phyloP scores from a whole-genome alignment of 2,113 vertebrate species.

The Epinephelus fuscoguttatus region DNA sequence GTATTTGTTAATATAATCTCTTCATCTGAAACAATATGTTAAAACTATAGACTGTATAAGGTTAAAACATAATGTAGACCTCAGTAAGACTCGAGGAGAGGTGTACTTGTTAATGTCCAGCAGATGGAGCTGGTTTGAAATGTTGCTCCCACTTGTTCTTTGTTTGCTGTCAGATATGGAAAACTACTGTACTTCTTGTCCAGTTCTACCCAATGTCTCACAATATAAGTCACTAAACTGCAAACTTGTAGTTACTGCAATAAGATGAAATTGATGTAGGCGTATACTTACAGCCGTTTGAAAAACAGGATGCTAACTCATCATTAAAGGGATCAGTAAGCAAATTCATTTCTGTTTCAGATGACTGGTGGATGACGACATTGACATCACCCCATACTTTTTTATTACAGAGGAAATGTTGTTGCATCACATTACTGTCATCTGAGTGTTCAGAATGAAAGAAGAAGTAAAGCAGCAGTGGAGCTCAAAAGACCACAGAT shows the following conservation, averaged over 20 bases:
- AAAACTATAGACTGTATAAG: no score
- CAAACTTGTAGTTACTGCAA: background rate
- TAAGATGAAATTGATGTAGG: background rate
- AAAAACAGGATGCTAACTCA: background rate
- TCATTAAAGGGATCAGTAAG: background rate
- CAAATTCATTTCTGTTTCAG: background rate
- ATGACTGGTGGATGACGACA: background rate
- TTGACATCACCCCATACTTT: no score
- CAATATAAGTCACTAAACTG: background rate
- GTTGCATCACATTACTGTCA: background rate
- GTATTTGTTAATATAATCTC: background rate
- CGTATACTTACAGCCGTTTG: background rate
- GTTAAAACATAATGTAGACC: background rate
- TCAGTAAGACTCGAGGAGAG: background rate
- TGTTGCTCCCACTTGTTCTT: background rate
- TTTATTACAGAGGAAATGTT: background rate
- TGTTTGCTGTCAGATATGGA: background rate
- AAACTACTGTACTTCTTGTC: no score
- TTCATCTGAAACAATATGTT: background rate
- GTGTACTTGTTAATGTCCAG: slow-evolving; percentile 27
- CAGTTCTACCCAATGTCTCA: no score
- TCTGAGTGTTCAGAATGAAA: background rate
- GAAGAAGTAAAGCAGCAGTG: background rate
- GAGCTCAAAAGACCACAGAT: background rate
- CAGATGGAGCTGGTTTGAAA: slow-evolving; percentile 54